phyloP scores from a whole-genome alignment of 2,797 vertebrate genomes.

The Rhinoraja longicauda region DNA sequence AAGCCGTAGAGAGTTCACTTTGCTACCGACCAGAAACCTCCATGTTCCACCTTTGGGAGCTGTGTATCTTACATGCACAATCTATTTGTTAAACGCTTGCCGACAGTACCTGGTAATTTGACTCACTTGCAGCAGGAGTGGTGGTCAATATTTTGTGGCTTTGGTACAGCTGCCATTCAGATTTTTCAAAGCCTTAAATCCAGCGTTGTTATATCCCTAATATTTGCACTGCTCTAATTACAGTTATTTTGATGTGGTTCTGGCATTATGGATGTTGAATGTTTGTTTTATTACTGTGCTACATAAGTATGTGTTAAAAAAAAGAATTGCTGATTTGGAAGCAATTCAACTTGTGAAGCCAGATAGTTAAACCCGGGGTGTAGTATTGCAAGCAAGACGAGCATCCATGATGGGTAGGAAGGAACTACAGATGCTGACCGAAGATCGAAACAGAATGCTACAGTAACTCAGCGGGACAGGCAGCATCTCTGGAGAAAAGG shows the following conservation, averaged over 20 bases:
- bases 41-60: not conserved
- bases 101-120: not conserved
- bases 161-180: not conserved
- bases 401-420: too few relatives aligned
- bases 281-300: not conserved
- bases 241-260: constrained; percentile 4
- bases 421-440: too few relatives aligned
- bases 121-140: not conserved
- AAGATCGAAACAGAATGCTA: too few relatives aligned
- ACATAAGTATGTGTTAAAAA: not conserved
- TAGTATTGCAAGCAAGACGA: too few relatives aligned
- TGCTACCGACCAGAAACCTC: not conserved
- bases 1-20: not conserved
- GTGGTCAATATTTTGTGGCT: not conserved
- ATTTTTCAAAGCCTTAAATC: not conserved
- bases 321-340: not conserved
- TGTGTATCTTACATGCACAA: not conserved
- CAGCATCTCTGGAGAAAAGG: too few relatives aligned
- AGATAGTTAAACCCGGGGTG: not conserved
- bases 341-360: not conserved
- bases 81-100: not conserved
- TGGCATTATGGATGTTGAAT: not conserved
- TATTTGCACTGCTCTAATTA: not conserved
- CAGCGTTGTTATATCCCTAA: not conserved
- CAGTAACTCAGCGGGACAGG: too few relatives aligned